Conservation (phyloP, 2,797 vertebrate genomes). For the Acipenser oxyrinchus region DNA sequence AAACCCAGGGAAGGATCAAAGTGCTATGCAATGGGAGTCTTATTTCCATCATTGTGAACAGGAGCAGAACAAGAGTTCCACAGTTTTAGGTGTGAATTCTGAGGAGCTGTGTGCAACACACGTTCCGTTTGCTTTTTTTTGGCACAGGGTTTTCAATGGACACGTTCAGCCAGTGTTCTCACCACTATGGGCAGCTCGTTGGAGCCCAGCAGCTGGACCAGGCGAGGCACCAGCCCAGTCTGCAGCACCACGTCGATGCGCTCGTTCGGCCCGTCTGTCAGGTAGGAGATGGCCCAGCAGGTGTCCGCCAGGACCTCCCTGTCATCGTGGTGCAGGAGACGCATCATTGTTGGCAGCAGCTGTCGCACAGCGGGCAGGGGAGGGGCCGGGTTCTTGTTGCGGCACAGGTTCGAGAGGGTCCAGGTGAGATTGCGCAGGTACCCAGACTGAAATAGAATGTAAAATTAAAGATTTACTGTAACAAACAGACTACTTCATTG, state of each 20-base stretch:
- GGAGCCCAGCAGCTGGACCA: slow-evolving; percentile 77
- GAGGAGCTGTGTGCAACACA: too few species aligned
- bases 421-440: slow-evolving; percentile 90
- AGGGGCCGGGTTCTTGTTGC: slow-evolving; percentile 92
- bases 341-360: slow-evolving; percentile 76
- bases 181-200: slow-evolving; percentile 80
- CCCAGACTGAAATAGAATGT: slow-evolving; percentile 53
- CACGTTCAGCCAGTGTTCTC: too few species aligned
- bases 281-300: slow-evolving; percentile 91
- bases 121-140: too few species aligned
- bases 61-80: too few species aligned
- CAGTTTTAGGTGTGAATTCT: too few species aligned
- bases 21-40: too few species aligned
- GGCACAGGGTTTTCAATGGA: too few species aligned
- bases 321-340: slow-evolving; percentile 76
- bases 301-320: slow-evolving; percentile 85
- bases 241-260: slow-evolving; percentile 87
- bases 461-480: too few species aligned
- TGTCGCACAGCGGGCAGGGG: slow-evolving; percentile 74
- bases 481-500: too few species aligned
- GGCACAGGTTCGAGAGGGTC: slow-evolving; percentile 94
- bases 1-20: too few species aligned
- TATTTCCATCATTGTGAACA: too few species aligned
- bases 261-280: slow-evolving; percentile 92
- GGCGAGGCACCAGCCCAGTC: slow-evolving; percentile 69